Percentiles rank a stretch among this genome's conserved stretches.
Evolutionary conservation across 2,888 invertebrate genomes (phyloP).

Genomic region (Hedya salicella): DNA sequence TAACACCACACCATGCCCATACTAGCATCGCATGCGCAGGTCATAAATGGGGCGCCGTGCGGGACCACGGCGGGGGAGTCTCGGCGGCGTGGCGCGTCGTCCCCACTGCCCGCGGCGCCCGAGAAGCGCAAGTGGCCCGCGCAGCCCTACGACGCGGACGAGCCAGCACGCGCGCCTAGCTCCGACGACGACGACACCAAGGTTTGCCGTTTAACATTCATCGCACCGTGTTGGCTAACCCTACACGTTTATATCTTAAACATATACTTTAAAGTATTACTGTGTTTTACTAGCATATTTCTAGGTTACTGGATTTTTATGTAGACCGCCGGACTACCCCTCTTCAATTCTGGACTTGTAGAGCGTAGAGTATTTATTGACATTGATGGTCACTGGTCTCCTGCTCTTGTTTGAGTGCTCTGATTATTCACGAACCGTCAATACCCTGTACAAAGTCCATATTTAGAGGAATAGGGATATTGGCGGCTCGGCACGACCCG

Average conservation of each 20-base stretch:
- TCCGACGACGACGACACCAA: conserved; percentile 76
- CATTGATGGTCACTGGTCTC: too few relatives aligned
- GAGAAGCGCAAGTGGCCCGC: conserved; percentile 91
- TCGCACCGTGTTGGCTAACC: conserved; percentile 63
- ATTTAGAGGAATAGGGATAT: too few relatives aligned
- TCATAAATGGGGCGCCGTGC: conserved; percentile 75
- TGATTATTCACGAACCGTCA: too few relatives aligned
- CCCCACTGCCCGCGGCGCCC: conserved; percentile 85
- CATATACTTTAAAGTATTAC: background rate
- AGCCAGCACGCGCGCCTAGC: conserved; percentile 59
- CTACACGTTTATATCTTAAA: background rate
- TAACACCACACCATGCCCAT: conserved; percentile 33
- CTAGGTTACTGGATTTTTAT: too few relatives aligned
- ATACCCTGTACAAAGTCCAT: too few relatives aligned
- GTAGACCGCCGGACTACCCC: too few relatives aligned
- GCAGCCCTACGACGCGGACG: conserved; percentile 63
- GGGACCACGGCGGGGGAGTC: conserved; percentile 61
- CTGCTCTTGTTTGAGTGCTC: too few relatives aligned
- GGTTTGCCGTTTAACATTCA: conserved; percentile 60
- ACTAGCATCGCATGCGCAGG: conserved; percentile 58
- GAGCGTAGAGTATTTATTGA: too few relatives aligned
- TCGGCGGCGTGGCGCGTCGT: conserved; percentile 75
- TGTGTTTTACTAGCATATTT: background rate
- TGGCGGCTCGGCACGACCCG: too few relatives aligned
- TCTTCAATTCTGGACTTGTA: too few relatives aligned